phyloP scores from a whole-genome alignment of 1,140 invertebrate species.

The Platorchestia sp. region DNA sequence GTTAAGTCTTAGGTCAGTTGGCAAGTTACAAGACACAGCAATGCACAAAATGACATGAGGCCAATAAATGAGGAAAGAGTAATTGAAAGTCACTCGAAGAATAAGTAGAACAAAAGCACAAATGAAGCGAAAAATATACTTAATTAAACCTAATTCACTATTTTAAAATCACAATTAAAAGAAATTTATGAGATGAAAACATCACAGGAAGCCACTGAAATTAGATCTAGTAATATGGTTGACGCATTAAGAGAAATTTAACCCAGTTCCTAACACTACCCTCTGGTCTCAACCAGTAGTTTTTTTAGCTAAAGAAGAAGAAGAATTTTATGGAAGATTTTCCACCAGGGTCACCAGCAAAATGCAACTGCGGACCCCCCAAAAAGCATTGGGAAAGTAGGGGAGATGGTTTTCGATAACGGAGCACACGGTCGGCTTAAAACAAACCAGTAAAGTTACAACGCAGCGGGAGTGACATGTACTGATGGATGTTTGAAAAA shows the following conservation, averaged over 20 bases:
- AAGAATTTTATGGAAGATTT: too few species aligned
- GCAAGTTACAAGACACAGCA: neutral
- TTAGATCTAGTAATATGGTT: neutral
- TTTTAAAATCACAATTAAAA: neutral
- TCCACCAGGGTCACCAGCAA: too few species aligned
- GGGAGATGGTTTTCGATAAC: too few species aligned
- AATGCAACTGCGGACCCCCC: too few species aligned
- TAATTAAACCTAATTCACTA: neutral
- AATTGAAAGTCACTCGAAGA: neutral
- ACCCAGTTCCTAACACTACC: neutral
- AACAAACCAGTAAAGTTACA: too few species aligned
- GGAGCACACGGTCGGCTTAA: too few species aligned
- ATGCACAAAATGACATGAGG: neutral
- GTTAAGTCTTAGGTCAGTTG: neutral
- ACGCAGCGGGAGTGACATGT: too few species aligned
- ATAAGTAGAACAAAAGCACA: neutral
- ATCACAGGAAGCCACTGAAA: neutral
- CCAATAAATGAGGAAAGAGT: neutral
- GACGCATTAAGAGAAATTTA: neutral
- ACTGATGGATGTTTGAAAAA: too few species aligned
- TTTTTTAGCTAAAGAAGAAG: neutral
- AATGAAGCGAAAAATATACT: neutral
- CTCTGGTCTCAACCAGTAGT: neutral
- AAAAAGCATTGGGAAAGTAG: too few species aligned
- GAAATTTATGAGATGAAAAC: neutral